phyloP scores from a whole-genome alignment of 2,888 invertebrate species.

The Cotesia congregata region DNA sequence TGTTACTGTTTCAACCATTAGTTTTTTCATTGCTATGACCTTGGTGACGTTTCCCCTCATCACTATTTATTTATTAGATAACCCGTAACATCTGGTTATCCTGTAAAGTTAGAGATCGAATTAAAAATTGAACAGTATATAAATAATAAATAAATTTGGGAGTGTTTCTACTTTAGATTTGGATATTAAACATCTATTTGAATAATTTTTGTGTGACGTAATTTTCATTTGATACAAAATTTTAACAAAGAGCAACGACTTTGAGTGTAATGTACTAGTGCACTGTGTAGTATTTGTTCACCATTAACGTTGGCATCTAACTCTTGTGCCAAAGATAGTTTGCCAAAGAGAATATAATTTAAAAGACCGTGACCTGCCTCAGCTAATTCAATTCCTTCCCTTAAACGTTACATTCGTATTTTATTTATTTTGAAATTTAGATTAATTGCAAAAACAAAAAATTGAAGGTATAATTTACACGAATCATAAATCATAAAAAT shows the following conservation, averaged over 20 bases:
- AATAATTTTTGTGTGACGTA: too few relatives aligned
- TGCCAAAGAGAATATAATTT: constrained; percentile 30
- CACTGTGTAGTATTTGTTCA: constrained; percentile 8
- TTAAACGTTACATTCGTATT: not conserved
- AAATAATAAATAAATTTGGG: too few relatives aligned
- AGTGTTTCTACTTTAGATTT: too few relatives aligned
- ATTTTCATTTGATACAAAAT: too few relatives aligned
- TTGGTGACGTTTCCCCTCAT: not conserved
- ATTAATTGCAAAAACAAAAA: not conserved
- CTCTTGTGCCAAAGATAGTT: constrained; percentile 45
- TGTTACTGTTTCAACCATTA: constrained; percentile 6
- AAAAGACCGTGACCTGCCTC: constrained; percentile 47
- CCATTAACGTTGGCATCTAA: constrained; percentile 2
- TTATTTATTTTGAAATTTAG: not conserved
- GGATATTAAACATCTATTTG: too few relatives aligned
- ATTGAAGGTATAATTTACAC: too few relatives aligned
- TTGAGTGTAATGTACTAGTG: constrained; percentile 33
- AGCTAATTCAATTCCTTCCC: constrained; percentile 13
- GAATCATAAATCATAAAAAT: not conserved
- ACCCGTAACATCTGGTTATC: too few relatives aligned
- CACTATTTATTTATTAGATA: not conserved
- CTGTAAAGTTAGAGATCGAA: too few relatives aligned
- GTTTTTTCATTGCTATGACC: constrained; percentile 25
- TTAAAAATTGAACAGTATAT: too few relatives aligned
- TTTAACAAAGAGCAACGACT: not conserved